phyloP scores from a whole-genome alignment of 2,888 invertebrate species.

The Idaea straminata region DNA sequence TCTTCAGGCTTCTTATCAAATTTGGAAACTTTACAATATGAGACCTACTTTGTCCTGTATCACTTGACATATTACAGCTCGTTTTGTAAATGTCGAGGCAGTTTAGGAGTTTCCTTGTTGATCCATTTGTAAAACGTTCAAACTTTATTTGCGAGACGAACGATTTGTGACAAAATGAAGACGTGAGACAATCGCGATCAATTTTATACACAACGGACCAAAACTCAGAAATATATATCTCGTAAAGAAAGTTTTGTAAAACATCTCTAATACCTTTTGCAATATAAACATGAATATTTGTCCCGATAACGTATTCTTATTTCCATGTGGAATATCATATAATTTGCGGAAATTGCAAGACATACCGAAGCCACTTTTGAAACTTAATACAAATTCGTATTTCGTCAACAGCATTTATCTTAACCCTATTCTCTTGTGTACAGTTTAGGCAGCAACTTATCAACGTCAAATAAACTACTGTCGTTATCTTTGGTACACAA shows the following conservation, averaged over 20 bases:
- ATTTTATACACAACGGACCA: background rate
- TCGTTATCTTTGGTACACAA: constrained; percentile 12
- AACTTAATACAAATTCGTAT: background rate
- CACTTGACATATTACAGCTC: background rate
- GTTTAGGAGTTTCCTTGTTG: background rate
- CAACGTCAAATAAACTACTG: constrained; percentile 18
- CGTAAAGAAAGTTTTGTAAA: background rate
- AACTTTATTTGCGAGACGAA: background rate
- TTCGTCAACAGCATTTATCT: constrained; percentile 1
- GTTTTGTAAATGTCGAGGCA: background rate
- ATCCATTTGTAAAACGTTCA: background rate
- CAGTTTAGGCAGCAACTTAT: constrained; percentile 13
- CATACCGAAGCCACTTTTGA: background rate
- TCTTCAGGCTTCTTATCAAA: background rate
- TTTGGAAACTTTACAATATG: background rate
- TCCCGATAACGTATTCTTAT: background rate
- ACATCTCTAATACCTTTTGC: background rate
- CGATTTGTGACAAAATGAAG: background rate
- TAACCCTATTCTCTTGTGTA: constrained; percentile 7
- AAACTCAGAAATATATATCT: background rate
- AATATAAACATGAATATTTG: background rate
- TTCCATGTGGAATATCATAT: background rate
- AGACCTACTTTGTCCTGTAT: background rate
- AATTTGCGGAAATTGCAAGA: background rate
- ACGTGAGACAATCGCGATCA: background rate